Conservation (phyloP, 2,888 invertebrate genomes). For the Rosalia funebris region DNA sequence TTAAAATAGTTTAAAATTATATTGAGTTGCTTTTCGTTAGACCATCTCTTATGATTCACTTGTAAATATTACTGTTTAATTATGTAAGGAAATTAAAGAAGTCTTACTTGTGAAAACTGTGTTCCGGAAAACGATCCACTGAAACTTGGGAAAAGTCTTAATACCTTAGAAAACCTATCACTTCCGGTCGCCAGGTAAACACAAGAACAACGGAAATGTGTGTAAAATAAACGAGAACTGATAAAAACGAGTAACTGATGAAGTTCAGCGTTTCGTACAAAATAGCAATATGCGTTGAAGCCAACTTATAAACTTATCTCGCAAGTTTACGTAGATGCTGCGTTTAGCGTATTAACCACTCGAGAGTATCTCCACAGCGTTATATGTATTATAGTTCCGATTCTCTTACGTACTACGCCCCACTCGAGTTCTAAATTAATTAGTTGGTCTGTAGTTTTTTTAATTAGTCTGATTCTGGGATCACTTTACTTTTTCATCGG, state of each 20-base stretch:
- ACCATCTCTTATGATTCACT: too few species aligned
- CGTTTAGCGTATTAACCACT: slow-evolving; percentile 34
- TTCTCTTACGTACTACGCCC: slow-evolving; percentile 44
- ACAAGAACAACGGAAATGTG: slow-evolving; percentile 8
- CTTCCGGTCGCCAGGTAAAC: slow-evolving; percentile 8
- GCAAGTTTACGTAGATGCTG: slow-evolving; percentile 34
- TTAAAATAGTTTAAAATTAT: too few species aligned
- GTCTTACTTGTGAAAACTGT: slow-evolving; percentile 20
- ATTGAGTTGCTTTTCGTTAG: too few species aligned
- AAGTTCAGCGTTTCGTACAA: slow-evolving; percentile 15
- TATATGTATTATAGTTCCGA: slow-evolving; percentile 45
- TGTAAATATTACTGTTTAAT: too few species aligned
- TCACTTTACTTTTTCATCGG: slow-evolving; percentile 1
- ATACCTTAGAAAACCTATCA: neutral
- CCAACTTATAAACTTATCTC: slow-evolving; percentile 32
- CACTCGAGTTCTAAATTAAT: slow-evolving; percentile 32
- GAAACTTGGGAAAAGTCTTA: neutral
- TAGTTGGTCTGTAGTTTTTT: slow-evolving; percentile 23
- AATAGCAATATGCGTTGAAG: slow-evolving; percentile 13
- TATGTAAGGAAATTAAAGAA: neutral
- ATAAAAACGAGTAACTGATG: slow-evolving; percentile 18
- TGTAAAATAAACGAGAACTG: neutral
- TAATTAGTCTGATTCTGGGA: slow-evolving; percentile 22
- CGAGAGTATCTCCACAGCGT: slow-evolving; percentile 27
- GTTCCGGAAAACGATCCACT: slow-evolving; percentile 2